Base-by-base conservation (phyloP, 1,140 invertebrate species). In the Drosophila oshimai region DNA sequence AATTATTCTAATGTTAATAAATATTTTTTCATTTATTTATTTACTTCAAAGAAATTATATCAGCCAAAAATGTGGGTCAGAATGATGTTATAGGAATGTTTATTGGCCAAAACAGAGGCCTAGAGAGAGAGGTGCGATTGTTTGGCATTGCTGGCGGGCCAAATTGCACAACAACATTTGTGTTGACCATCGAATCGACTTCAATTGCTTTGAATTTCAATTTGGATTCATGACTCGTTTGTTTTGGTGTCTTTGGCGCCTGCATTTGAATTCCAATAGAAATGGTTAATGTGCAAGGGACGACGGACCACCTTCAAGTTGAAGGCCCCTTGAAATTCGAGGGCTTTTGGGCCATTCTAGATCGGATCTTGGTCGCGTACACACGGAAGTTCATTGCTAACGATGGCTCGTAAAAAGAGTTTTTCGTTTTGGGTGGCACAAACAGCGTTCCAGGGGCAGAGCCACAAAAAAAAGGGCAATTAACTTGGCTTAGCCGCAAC, bases 121-220 rank as follows among this genome's bases (percentile, higher is more conserved):
- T 17, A 22, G 2, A 12, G 5, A 12, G 5, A 18, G 13, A 15
- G 7, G 1, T 33, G n/a, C 20, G 33, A 33, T 41, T 34, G 45
- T 17, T 44, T 57, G 76, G 34, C 76, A 78, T 73, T 72, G 60
- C 46, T 46, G 44, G 17, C 51, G 29, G 41, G 57, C 47, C 26
- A 45, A 58, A 68, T 78, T 74, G 37, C 57, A 70, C 31, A 71
- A 60, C 67, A 68, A 12, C 33, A 46, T 65, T 15, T 46, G 6
- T 64, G n/a, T 64, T 49, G 61, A 20, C 61, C 61, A 65, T 65
- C 61, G 58, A 65, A 49, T 24, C 58, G 24, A 68, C 62, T 74
- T 80, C 54, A 80, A 74, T 69, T 77, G 74, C 75, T 78, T 79
- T 74, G 76, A 62, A 80, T 80, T 80, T 80, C 50, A 74, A 62